Percentiles rank a stretch among this genome's conserved stretches.
Evolutionary conservation across 2,797 vertebrate genomes (phyloP).

Genomic region (Cossypha polioptera): DNA sequence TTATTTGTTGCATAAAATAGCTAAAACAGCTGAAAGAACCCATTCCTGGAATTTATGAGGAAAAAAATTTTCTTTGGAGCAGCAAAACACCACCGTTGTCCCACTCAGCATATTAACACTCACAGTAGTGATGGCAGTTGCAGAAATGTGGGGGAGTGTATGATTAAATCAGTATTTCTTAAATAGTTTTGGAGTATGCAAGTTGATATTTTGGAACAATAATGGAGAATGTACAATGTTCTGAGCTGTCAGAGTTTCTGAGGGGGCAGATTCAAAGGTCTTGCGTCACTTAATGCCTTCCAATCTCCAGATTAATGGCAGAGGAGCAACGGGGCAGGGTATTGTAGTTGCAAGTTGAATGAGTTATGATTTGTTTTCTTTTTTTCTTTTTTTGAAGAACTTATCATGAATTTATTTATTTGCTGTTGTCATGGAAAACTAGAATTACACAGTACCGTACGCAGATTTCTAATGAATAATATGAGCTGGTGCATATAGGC

Average conservation of each 20-base stretch:
- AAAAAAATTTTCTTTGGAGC: background rate
- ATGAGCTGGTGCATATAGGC: background rate
- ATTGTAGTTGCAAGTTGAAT: background rate
- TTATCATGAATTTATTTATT: no score
- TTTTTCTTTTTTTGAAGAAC: background rate
- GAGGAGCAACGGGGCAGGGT: background rate
- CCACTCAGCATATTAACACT: background rate
- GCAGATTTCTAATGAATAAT: background rate
- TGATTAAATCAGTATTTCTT: constrained; percentile 30
- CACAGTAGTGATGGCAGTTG: background rate
- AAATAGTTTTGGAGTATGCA: background rate
- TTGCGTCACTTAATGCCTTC: background rate
- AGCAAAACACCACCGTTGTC: background rate
- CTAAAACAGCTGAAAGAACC: background rate
- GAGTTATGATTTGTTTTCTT: background rate
- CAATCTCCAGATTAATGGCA: background rate
- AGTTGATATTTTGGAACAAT: background rate
- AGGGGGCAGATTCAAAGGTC: background rate
- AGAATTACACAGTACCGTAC: background rate
- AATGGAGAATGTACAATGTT: fast-evolving
- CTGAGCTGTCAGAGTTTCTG: background rate
- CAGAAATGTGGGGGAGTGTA: background rate
- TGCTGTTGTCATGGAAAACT: background rate
- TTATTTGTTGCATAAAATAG: background rate
- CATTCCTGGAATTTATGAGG: background rate